Evolutionary conservation across 2,888 invertebrate species (phyloP), one percentile per base, ranked within the genome.

Genomic region (Cephalotes varians): DNA sequence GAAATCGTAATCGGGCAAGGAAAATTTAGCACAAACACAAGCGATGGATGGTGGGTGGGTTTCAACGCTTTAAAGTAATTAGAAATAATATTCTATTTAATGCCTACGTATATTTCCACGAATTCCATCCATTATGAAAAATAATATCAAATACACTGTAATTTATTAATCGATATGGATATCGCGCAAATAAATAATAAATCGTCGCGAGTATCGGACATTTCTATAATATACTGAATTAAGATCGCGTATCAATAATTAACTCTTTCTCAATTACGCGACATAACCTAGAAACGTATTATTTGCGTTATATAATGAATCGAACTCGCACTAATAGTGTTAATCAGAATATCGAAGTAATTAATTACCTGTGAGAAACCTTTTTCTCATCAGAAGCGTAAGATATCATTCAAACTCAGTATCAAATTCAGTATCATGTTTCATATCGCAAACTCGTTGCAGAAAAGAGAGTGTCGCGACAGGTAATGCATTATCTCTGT

Each of bases 321-420:
- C 37, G 37, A 62, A 21, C 28, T 60, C 25, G 7, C 37, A 40
- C 21, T 73, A n/a, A 21, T n/a, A 60, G 4, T 15, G 9, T 58
- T 73, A 60, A 60, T 60, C 60, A 60, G 44, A 60, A 60, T 73
- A 60, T 3, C n/a, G 28, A 28, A 3, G n/a, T 31, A 44, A 73
- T 73, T 40, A n/a, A 2, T 5, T 40, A 9, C 2, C 28, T 21
- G 5, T 7, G 12, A 40, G 6, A 40, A 44, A 28, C 47, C n/a
- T 65, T 47, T 65, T 47, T 40, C 28, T 40, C 21, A 10, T 60
- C 34, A 10, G 12, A 10, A 37, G 62, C 37, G 2, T 1, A 15
- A 21, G 21, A 60, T 60, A 37, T 34, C 10, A 60, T n/a, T 34
- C 34, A 5, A 12, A 34, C 21, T 64, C n/a, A n/a, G 34, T 34